Percentiles rank a stretch among this genome's conserved stretches.
Conservation (phyloP, 2,113 vertebrate genomes). For the Mystacornis crossleyi region DNA sequence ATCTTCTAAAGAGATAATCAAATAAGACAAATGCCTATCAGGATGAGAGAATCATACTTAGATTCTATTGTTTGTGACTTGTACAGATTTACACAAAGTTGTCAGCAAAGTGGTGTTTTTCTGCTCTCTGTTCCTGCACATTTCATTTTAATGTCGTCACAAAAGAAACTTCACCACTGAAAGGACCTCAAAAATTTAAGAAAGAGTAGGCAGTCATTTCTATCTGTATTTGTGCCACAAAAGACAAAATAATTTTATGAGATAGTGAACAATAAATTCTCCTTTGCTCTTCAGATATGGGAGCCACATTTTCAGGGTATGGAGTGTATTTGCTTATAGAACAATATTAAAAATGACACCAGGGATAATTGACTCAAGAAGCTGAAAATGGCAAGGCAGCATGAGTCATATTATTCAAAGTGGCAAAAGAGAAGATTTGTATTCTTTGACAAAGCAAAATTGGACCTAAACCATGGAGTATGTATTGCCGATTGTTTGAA, state of each 20-base stretch:
- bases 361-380: neutral
- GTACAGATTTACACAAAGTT: neutral
- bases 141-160: neutral
- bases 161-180: neutral
- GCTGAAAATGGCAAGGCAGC: neutral
- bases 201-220: neutral
- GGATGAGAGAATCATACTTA: neutral
- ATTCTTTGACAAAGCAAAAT: neutral
- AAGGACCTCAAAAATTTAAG: neutral
- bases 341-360: neutral
- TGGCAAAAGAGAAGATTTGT: neutral
- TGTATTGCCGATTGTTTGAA: neutral
- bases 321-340: neutral
- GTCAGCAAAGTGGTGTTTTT: neutral
- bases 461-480: neutral
- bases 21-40: neutral
- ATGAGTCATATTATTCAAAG: neutral
- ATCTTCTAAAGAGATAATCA: neutral
- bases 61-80: neutral
- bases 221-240: neutral
- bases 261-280: neutral
- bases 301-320: neutral
- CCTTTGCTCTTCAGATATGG: neutral
- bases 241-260: neutral
- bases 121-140: neutral